Base-by-base conservation (phyloP, 1,140 invertebrate genomes). In the Hyles vespertilio region DNA sequence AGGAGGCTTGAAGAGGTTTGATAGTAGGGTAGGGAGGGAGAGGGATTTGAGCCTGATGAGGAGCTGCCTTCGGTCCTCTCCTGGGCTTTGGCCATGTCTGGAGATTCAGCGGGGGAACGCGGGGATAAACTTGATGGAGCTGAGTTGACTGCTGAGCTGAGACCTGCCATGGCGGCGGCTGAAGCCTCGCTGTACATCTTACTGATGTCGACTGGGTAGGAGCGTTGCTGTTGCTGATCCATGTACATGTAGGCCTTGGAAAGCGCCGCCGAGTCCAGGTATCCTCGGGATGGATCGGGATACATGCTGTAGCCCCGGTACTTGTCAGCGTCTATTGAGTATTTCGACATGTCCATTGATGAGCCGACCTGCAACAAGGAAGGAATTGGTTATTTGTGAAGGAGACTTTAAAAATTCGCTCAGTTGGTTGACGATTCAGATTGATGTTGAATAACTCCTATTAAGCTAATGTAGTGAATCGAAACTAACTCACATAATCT, bases 201-300 rank as follows among this genome's bases (percentile, higher is more conserved):
- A 79, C 90, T 92, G 75, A 92, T 94, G 89, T 93, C 94, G 84
- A 91, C 92, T 51, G 92, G 90, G 56, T 93, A 90, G 63, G 92
- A 87, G 72, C 89, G 55, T 45, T 86, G 83, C 73, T 91, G 87
- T 57, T 87, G 90, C 64, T 94, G 94, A 70, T 95, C 94, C 92
- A 95, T 94, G 83, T 95, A 95, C 89, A 95, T 93, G 77, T 96
- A 96, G 1, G 94, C 94, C 79, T 96, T 96, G 63, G 93, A 94
- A 10, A 94, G 89, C 3, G 94, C 93, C 0, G 93, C 94, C 10
- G 93, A 92, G 70, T 95, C 94, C 61, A 95, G 84, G 71, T 95
- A 95, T 46, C 93, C 92, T 57, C 94, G 92, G 0, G 93, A 91
- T 7, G 93, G 91, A 70, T 94, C 93, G 3, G 92, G 91, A 69